These are phyloP conservation scores for Cyprinella venusta DNA, from an alignment of 2,797 vertebrate species.

Conservation along the genomic window DNA sequence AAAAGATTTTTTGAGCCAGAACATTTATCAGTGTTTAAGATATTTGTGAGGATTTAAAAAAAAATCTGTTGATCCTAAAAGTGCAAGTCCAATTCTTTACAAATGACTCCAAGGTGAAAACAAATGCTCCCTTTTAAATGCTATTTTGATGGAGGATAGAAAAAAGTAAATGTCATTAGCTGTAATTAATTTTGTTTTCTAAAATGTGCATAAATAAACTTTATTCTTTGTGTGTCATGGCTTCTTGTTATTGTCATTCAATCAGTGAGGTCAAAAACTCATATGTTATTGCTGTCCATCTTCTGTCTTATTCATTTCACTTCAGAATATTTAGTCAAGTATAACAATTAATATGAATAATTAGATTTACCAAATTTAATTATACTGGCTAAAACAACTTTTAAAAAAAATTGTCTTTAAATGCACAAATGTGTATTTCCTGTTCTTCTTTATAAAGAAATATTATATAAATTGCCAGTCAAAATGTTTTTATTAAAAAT, in stretches of 20 bases:
- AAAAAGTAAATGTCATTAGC: constrained; percentile 4
- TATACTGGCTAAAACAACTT: background rate
- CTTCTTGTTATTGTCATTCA: background rate
- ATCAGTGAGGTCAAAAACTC: background rate
- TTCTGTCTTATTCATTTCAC: background rate
- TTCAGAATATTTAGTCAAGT: background rate
- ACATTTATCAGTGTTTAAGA: constrained; percentile 7
- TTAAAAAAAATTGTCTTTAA: background rate
- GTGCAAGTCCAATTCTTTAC: background rate
- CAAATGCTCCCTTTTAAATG: constrained; percentile 3
- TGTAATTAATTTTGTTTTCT: constrained; percentile 53
- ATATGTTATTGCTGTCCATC: background rate
- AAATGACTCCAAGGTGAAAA: background rate
- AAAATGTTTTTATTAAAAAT: background rate
- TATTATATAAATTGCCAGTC: background rate
- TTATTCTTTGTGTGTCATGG: constrained; percentile 48
- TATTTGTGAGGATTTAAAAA: background rate
- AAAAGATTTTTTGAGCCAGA: background rate
- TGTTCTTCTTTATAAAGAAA: background rate
- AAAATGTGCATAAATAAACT: constrained; percentile 53
- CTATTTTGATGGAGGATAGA: background rate
- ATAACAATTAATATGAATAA: background rate
- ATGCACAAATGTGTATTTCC: background rate
- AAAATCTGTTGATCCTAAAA: background rate
- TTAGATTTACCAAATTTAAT: background rate